A percentile compares a stretch with the other conserved stretches of the same genome.
phyloP scores from a whole-genome alignment of 2,888 invertebrate species.

The Drosophila anceps region DNA sequence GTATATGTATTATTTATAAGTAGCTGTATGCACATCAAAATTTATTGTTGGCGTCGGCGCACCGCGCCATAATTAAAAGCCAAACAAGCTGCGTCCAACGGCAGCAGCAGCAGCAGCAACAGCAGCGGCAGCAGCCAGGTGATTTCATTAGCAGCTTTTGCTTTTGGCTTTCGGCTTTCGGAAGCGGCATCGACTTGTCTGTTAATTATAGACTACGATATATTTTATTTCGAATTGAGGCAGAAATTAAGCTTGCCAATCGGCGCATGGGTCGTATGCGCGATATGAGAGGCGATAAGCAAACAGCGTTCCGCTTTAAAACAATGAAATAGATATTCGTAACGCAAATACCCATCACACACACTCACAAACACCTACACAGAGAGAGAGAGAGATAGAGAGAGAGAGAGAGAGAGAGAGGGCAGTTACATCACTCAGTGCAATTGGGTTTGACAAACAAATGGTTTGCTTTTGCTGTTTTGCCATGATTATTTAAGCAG shows the following conservation, averaged over 20 bases:
- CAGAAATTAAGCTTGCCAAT: slow-evolving; percentile 16
- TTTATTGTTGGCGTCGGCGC: slow-evolving; percentile 74
- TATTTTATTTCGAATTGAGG: slow-evolving; percentile 33
- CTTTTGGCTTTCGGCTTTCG: slow-evolving; percentile 57
- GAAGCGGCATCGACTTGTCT: slow-evolving; percentile 55
- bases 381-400: slow-evolving; percentile 2
- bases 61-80: slow-evolving; percentile 76
- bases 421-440: slow-evolving; percentile 58
- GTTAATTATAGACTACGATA: slow-evolving; percentile 65
- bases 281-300: slow-evolving; percentile 49
- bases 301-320: slow-evolving; percentile 21
- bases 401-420: neutral
- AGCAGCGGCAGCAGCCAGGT: slow-evolving; percentile 46
- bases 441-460: slow-evolving; percentile 66
- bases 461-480: slow-evolving; percentile 29
- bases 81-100: slow-evolving; percentile 66
- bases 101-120: slow-evolving; percentile 2
- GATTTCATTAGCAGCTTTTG: slow-evolving; percentile 65
- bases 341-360: slow-evolving; percentile 5
- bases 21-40: slow-evolving; percentile 61
- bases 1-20: slow-evolving; percentile 36
- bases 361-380: too few species aligned
- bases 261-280: slow-evolving; percentile 35
- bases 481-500: slow-evolving; percentile 45
- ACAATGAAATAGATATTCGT: slow-evolving; percentile 39